Conservation (phyloP, 2,797 vertebrate genomes). For the Balearica regulorum region DNA sequence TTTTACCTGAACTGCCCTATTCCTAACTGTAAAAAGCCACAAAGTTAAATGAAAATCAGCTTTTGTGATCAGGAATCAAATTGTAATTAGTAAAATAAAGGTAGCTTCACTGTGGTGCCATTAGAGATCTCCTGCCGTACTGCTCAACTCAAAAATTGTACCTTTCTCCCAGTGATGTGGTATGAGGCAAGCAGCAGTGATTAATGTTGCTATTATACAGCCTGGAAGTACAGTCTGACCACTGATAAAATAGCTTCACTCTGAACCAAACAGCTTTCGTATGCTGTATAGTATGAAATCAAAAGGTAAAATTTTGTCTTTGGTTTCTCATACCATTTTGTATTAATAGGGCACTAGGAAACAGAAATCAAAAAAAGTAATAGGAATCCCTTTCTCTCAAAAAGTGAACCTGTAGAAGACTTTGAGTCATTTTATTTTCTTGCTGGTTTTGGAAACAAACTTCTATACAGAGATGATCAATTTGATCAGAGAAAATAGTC, state of each 20-base stretch:
- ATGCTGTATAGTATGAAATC: not conserved
- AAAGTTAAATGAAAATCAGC: not conserved
- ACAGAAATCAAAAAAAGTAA: not conserved
- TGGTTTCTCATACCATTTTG: not conserved
- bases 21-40: not conserved
- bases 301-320: not conserved
- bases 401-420: not conserved
- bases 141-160: not conserved
- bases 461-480: not conserved
- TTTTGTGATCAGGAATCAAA: not conserved
- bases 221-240: not conserved
- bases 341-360: not conserved
- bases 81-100: not conserved
- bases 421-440: not conserved
- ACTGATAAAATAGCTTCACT: not conserved
- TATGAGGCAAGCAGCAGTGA: not conserved
- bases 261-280: not conserved
- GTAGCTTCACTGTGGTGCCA: not conserved
- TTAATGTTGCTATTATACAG: not conserved
- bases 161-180: not conserved
- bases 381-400: not conserved
- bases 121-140: not conserved
- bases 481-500: not conserved
- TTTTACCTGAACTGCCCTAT: not conserved
- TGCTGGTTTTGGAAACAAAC: not conserved